These are phyloP conservation scores for Halocynthia roretzi DNA, from an alignment of 23 tunicate genomes.

Conservation along the genomic window DNA sequence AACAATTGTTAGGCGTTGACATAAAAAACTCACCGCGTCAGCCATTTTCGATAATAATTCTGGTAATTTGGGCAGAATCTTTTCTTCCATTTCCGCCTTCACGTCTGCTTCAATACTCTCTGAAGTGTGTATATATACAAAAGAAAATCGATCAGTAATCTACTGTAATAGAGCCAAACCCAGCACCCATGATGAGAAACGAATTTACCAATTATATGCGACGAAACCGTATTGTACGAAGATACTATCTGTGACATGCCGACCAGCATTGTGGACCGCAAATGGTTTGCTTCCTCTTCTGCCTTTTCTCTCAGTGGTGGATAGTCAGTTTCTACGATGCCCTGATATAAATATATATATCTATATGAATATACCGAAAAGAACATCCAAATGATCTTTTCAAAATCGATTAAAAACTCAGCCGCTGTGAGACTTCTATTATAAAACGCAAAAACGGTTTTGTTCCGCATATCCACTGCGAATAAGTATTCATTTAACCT, in stretches of 20 bases:
- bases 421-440: not conserved
- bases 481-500: no score
- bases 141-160: not conserved
- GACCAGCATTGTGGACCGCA: constrained; percentile 22
- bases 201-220: constrained; percentile 33
- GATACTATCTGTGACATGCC: constrained; percentile 31
- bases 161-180: not conserved
- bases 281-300: constrained; percentile 37
- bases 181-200: not conserved
- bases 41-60: constrained; percentile 34
- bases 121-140: constrained; percentile 3
- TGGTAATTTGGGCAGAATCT: constrained; percentile 36
- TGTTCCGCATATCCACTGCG: no score
- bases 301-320: constrained; percentile 20
- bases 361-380: not conserved
- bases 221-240: constrained; percentile 28
- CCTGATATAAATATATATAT: constrained; percentile 15
- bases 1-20: not conserved
- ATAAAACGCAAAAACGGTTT: not conserved
- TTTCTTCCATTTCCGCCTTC: constrained; percentile 24
- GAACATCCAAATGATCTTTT: not conserved
- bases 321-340: constrained; percentile 39
- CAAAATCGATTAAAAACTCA: no score
- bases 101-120: constrained; percentile 33
- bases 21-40: constrained; percentile 24